phyloP scores from a whole-genome alignment of 1,140 invertebrate genomes.

The Drosophila leontia region DNA sequence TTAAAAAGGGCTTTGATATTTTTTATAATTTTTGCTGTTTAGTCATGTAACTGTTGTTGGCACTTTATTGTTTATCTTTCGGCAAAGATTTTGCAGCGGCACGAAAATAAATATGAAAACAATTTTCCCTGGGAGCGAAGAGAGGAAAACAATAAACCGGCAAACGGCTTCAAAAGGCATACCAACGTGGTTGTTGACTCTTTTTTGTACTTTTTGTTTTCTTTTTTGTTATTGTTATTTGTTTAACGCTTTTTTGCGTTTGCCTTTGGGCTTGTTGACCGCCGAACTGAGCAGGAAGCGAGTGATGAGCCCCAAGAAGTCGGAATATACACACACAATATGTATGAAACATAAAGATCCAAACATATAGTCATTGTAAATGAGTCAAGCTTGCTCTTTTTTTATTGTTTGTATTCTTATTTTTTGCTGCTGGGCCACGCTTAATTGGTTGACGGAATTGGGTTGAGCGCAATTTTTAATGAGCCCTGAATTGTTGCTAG shows the following conservation, averaged over 20 bases:
- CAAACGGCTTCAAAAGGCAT: constrained; percentile 67
- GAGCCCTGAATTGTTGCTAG: constrained; percentile 48
- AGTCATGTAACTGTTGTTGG: constrained; percentile 61
- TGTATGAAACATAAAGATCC: constrained; percentile 2
- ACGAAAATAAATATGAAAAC: constrained; percentile 65
- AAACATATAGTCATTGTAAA: constrained; percentile 29
- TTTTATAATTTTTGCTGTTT: constrained; percentile 21
- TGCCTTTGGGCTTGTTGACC: constrained; percentile 48
- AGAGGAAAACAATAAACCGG: constrained; percentile 51
- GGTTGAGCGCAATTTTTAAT: constrained; percentile 73
- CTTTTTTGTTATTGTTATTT: constrained; percentile 47
- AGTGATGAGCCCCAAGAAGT: constrained; percentile 38
- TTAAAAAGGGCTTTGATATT: constrained; percentile 39
- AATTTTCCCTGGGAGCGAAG: constrained; percentile 48
- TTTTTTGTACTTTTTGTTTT: constrained; percentile 43
- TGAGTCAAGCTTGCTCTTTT: constrained; percentile 67
- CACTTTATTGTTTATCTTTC: constrained; percentile 44
- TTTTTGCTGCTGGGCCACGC: constrained; percentile 52
- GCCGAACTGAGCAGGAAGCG: constrained; percentile 30
- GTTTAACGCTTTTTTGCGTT: constrained; percentile 48
- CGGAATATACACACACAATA: constrained; percentile 7
- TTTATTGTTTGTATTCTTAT: constrained; percentile 7
- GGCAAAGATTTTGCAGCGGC: constrained; percentile 35
- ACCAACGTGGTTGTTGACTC: constrained; percentile 79
- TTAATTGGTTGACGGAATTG: constrained; percentile 73